Evolutionary conservation across 2,113 vertebrate species (phyloP).

Genomic region (Centropus bengalensis): DNA sequence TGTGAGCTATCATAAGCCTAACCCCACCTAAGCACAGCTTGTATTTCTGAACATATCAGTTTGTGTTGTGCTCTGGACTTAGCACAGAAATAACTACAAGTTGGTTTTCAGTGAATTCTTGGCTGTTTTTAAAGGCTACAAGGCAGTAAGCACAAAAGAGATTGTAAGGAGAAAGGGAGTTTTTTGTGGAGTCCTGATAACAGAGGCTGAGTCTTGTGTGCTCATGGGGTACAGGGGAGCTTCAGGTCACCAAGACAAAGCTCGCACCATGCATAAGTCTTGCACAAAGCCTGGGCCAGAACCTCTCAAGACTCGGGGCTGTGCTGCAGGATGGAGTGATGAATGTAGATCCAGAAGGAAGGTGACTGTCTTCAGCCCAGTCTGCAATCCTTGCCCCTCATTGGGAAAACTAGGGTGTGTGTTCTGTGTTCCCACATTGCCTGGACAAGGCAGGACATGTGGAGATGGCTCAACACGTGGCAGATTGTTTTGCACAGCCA

Average conservation of each 20-base stretch:
- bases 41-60: background rate
- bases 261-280: background rate
- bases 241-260: background rate
- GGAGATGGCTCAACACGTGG: background rate
- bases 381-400: background rate
- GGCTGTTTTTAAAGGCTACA: background rate
- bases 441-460: fast-evolving
- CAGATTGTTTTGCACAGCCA: background rate
- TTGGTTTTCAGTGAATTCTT: background rate
- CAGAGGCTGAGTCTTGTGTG: too few species aligned
- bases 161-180: background rate
- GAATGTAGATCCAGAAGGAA: background rate
- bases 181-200: background rate
- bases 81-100: background rate
- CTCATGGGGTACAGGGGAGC: background rate
- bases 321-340: background rate
- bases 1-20: background rate
- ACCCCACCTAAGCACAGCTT: background rate
- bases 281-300: background rate
- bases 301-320: fast-evolving
- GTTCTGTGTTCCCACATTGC: background rate
- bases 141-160: background rate
- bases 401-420: background rate
- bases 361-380: fast-evolving
- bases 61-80: background rate